Conservation (phyloP, 2,113 vertebrate genomes). For the Columba janthina region DNA sequence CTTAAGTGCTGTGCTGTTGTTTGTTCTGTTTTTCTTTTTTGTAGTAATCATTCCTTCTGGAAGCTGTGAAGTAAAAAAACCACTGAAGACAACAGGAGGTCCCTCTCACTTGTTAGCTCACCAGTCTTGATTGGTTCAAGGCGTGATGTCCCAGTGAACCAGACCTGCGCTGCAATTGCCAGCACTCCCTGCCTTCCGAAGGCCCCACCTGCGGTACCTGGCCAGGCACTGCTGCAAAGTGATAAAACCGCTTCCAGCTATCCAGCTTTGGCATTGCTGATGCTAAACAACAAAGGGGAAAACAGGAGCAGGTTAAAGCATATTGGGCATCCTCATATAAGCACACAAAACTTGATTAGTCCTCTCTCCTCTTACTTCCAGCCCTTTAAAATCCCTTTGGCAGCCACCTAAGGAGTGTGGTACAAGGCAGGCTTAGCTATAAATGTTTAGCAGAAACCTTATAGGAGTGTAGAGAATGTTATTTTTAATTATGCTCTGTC, state of each 20-base stretch:
- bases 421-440: not conserved
- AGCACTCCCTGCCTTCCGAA: conserved; percentile 70
- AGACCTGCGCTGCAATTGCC: conserved; percentile 54
- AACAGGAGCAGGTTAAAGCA: not conserved
- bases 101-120: conserved; percentile 64
- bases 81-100: conserved; percentile 65
- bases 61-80: conserved; percentile 68
- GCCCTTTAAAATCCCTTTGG: not conserved
- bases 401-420: not conserved
- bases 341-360: not conserved
- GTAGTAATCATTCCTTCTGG: conserved; percentile 61
- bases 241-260: conserved; percentile 82
- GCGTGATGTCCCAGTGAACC: conserved; percentile 61
- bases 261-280: conserved; percentile 10
- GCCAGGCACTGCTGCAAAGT: conserved; percentile 76
- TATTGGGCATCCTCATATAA: not conserved
- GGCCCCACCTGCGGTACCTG: conserved; percentile 31
- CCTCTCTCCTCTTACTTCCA: not conserved
- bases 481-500: not conserved
- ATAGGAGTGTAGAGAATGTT: not conserved
- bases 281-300: not conserved
- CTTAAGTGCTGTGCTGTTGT: conserved; percentile 20
- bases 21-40: not conserved
- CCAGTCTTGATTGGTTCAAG: conserved; percentile 50
- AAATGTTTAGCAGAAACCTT: not conserved